Conservation (phyloP, 2,888 invertebrate genomes). For the Phortica okadai region DNA sequence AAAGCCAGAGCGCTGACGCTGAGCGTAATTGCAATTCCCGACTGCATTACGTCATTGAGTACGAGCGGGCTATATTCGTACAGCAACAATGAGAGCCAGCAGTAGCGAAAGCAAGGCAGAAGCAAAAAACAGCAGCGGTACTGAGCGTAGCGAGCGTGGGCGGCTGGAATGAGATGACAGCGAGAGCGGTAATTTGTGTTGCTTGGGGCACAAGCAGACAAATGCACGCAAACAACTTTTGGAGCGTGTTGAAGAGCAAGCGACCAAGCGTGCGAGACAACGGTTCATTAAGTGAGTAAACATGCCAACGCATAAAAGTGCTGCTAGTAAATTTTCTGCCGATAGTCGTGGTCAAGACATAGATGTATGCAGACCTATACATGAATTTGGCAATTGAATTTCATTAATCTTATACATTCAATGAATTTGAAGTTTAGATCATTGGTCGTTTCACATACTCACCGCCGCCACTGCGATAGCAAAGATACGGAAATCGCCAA, state of each 20-base stretch:
- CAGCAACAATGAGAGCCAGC: slow-evolving; percentile 1
- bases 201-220: not conserved
- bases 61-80: slow-evolving; percentile 49
- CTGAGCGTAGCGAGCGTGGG: not conserved
- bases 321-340: too few relatives aligned
- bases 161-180: not conserved
- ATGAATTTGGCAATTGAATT: too few relatives aligned
- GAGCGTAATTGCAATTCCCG: slow-evolving; percentile 10
- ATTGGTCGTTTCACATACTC: slow-evolving; percentile 44
- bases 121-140: not conserved
- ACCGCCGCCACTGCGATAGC: slow-evolving; percentile 91
- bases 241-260: too few relatives aligned
- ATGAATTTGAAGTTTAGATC: not conserved
- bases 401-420: too few relatives aligned
- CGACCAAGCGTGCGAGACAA: too few relatives aligned
- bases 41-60: slow-evolving; percentile 48
- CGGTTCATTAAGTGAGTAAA: too few relatives aligned
- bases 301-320: too few relatives aligned
- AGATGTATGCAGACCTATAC: too few relatives aligned
- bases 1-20: slow-evolving; percentile 1
- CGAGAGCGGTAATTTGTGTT: not conserved
- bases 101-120: not conserved
- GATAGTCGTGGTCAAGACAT: too few relatives aligned
- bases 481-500: slow-evolving; percentile 91
- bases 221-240: not conserved